These are phyloP conservation scores for Temnothorax longispinosus DNA, from an alignment of 1,140 invertebrate species.

Conservation along the genomic window DNA sequence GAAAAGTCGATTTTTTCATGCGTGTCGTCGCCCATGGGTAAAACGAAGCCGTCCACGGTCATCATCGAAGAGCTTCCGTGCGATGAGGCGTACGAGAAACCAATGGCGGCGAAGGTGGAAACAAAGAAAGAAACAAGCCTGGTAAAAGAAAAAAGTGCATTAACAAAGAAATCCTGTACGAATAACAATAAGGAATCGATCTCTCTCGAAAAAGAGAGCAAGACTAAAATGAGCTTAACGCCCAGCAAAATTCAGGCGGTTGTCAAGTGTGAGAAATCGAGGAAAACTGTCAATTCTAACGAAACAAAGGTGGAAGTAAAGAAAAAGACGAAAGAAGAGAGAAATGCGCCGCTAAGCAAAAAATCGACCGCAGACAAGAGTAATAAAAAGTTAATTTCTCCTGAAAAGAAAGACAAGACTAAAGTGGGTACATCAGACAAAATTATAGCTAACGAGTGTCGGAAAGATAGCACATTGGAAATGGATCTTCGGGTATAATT, in stretches of 20 bases:
- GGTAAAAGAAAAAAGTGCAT: not conserved
- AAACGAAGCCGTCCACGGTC: conserved; percentile 55
- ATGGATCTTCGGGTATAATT: conserved; percentile 35
- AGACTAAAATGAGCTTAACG: not conserved
- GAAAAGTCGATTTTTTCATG: conserved; percentile 70
- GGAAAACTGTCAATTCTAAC: not conserved
- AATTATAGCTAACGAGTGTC: not conserved
- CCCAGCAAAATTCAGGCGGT: not conserved
- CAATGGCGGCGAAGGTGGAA: not conserved
- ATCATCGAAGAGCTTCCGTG: conserved; percentile 73
- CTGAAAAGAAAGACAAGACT: not conserved
- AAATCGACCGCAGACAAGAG: not conserved
- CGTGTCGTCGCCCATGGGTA: not conserved
- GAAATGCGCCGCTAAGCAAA: not conserved
- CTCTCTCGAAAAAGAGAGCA: not conserved
- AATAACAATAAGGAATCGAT: conserved; percentile 19
- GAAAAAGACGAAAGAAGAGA: not conserved
- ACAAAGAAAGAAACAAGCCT: not conserved
- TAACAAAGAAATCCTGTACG: no score
- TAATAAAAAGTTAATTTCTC: not conserved
- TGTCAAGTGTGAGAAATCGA: not conserved
- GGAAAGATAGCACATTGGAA: conserved; percentile 33
- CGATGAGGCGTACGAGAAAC: conserved; percentile 26
- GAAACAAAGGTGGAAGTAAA: not conserved
- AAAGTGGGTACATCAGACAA: not conserved